Conservation (phyloP, 37 sponge, comb jelly and placozoan species). For the Crambe crambe region DNA sequence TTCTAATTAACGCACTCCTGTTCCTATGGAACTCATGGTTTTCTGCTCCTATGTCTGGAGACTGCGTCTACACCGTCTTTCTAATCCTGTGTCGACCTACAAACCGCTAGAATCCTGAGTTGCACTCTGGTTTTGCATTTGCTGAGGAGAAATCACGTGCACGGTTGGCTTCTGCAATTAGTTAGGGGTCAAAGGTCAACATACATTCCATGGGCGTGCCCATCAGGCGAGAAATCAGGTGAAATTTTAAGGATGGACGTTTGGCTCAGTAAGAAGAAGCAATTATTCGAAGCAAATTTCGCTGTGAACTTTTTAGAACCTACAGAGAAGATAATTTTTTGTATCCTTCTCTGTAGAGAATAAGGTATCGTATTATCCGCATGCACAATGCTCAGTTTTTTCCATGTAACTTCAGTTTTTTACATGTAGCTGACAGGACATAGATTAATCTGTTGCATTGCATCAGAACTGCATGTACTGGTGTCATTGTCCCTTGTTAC, state of each 20-base stretch:
- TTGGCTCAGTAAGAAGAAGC: constrained; percentile 30
- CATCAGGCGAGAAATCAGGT: neutral
- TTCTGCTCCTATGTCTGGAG: neutral
- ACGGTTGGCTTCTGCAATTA: neutral
- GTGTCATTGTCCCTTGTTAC: no score
- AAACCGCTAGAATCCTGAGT: neutral
- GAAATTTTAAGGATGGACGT: neutral
- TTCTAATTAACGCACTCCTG: constrained; percentile 72
- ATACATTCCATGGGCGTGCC: neutral
- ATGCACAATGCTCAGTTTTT: neutral
- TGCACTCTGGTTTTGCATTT: neutral
- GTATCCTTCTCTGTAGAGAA: constrained; percentile 40
- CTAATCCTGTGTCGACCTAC: no score
- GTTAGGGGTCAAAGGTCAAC: neutral
- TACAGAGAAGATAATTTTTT: constrained; percentile 30
- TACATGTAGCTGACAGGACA: neutral
- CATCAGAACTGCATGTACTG: no score
- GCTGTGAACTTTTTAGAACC: constrained; percentile 53
- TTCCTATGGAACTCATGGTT: constrained; percentile 92
- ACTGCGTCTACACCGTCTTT: no score
- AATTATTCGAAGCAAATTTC: constrained; percentile 12
- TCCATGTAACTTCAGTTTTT: neutral
- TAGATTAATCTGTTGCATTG: no score
- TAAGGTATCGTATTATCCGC: neutral
- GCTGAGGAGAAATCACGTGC: constrained; percentile 36